A percentile compares a stretch with the other conserved stretches of the same genome.
phyloP scores from a whole-genome alignment of 2,113 vertebrate genomes.

The Ammospiza nelsoni region DNA sequence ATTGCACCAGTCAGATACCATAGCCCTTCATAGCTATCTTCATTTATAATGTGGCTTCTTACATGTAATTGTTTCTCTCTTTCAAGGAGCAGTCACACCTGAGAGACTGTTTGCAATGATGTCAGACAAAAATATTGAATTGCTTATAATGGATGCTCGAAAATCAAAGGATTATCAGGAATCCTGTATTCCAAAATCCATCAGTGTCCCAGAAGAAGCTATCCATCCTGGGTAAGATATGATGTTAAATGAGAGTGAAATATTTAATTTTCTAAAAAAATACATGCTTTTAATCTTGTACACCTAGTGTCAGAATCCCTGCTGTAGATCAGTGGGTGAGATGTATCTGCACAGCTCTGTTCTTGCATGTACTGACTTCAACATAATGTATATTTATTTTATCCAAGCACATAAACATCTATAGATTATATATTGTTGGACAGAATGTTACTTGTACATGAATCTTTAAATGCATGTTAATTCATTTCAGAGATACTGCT shows the following conservation, averaged over 20 bases:
- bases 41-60: not conserved
- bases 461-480: slow-evolving; percentile 4
- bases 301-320: not conserved
- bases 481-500: slow-evolving; percentile 86
- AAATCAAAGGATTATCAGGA: slow-evolving; percentile 84
- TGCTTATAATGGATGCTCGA: slow-evolving; percentile 94
- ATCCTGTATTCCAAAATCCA: slow-evolving; percentile 86
- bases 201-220: slow-evolving; percentile 93
- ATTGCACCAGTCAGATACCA: not conserved
- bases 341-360: not conserved
- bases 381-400: not conserved
- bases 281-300: not conserved
- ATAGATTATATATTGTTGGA: not conserved
- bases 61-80: not conserved
- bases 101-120: slow-evolving; percentile 92
- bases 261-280: not conserved
- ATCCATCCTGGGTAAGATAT: slow-evolving; percentile 87
- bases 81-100: slow-evolving; percentile 84
- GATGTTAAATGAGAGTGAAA: not conserved
- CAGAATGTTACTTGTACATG: not conserved
- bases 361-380: not conserved
- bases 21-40: not conserved
- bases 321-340: not conserved
- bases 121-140: slow-evolving; percentile 82
- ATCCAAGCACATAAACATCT: not conserved